Base-by-base conservation (phyloP, 2,113 vertebrate species). In the Synodontis membranacea region DNA sequence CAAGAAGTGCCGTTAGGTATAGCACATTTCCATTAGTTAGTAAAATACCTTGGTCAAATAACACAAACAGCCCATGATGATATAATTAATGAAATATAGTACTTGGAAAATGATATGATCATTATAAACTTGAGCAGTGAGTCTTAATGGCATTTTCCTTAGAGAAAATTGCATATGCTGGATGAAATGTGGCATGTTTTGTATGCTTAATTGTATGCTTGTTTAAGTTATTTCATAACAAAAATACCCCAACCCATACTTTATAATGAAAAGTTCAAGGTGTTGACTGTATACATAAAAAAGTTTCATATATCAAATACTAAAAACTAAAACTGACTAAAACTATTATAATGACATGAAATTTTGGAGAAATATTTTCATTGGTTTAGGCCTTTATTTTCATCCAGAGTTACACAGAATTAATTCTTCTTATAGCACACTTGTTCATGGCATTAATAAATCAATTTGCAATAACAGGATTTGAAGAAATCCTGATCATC, bases 41-140 rank as follows among this genome's bases (percentile, higher is more conserved):
- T 37, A 79, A 79, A 23, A 23, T 80, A 56, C 48, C 21, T 28
- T 42, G 10, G 52, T 21, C 11, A 80, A 58, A 80, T 42, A 80
- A 80, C 34, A 58, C 76, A 37, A 56, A 12, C 52, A 80, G 19
- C 21, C 11, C 54, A 80, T 58, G 34, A 21, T 28, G 11, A 39
- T 25, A 80, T 80, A 23, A 80, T 80, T 56, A 80, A 80, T 80
- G 5, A 80, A 58, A 21, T 80, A 23, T 25, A 46, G 23, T 15
- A 48, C 12, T 78, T 54, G 76, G 21, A 34, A 31, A 50, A n/a
- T 76, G 70, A 44, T 34, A 39, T 39, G 34, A 70, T 23, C 34
- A 39, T 50, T 31, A 76, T 50, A 76, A 50, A 76, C 14, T 19
- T 15, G 11, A 46, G 4, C 72, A 76, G 28, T 0, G 25, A 31